Percentiles rank a stretch among this genome's conserved stretches.
Evolutionary conservation across 2,797 vertebrate genomes (phyloP).

Genomic region (Pelodytes ibericus): DNA sequence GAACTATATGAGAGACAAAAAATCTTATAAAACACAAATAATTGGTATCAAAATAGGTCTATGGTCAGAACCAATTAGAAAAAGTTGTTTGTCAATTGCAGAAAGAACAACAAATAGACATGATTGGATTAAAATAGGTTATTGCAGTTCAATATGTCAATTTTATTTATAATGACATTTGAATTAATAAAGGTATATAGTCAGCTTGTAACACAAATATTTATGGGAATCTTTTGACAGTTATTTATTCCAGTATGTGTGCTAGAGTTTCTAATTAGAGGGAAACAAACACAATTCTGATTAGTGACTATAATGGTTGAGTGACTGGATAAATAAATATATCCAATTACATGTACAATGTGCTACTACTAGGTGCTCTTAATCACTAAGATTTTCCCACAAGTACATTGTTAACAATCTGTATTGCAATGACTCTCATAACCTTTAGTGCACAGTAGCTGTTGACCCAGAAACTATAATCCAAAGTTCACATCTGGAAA

Average conservation of each 20-base stretch:
- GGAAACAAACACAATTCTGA: not conserved
- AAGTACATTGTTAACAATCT: not conserved
- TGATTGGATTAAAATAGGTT: too few relatives aligned
- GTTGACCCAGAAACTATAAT: slow-evolving; percentile 17
- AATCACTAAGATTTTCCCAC: not conserved
- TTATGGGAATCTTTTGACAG: too few relatives aligned
- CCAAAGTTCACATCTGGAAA: not conserved
- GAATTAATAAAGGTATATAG: too few relatives aligned
- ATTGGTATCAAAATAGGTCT: too few relatives aligned
- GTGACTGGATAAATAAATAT: slow-evolving; percentile 6
- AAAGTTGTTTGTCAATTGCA: too few relatives aligned
- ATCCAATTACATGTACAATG: not conserved
- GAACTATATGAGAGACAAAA: too few relatives aligned
- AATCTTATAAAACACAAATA: too few relatives aligned
- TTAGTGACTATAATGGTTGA: slow-evolving; percentile 1
- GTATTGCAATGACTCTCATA: slow-evolving; percentile 14
- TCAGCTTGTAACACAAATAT: too few relatives aligned
- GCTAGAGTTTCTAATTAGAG: not conserved
- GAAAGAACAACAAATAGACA: too few relatives aligned
- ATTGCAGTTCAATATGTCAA: too few relatives aligned
- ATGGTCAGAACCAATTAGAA: too few relatives aligned
- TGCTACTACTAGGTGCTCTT: not conserved
- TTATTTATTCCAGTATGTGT: not conserved
- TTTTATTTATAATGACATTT: too few relatives aligned
- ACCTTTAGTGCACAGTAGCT: slow-evolving; percentile 7